Percentiles rank a stretch among this genome's conserved stretches.
These are phyloP conservation scores for Nemoura dubitans DNA, from an alignment of 2,888 invertebrate species.

Conservation along the genomic window DNA sequence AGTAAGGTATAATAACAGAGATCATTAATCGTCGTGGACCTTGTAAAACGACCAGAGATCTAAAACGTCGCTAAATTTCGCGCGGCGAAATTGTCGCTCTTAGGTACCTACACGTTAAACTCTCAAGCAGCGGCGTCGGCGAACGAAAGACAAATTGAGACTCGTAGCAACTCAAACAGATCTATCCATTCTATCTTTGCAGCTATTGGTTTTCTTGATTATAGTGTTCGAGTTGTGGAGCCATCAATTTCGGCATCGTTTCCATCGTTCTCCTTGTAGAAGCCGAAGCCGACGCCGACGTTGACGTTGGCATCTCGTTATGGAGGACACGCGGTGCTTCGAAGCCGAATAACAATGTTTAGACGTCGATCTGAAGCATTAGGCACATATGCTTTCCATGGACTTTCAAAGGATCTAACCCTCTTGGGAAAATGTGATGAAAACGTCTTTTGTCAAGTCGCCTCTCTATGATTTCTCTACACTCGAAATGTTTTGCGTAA, in stretches of 20 bases:
- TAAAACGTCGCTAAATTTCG: neutral
- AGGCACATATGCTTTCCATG: constrained; percentile 1
- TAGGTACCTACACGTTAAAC: neutral
- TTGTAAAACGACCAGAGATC: neutral
- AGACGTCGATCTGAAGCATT: neutral
- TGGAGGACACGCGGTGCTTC: neutral
- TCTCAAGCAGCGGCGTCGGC: neutral
- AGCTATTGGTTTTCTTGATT: constrained; percentile 12
- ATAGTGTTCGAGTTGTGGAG: neutral
- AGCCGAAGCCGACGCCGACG: neutral
- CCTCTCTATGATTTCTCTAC: neutral
- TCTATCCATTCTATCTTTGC: constrained; percentile 12
- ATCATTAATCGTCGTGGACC: neutral
- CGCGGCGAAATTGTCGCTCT: neutral
- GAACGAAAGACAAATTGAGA: neutral
- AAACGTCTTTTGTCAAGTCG: constrained; percentile 7
- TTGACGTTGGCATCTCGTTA: neutral
- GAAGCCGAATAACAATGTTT: neutral
- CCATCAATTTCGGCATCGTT: neutral
- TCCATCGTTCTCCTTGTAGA: neutral
- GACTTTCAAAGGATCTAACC: neutral
- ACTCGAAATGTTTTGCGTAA: constrained; percentile 4
- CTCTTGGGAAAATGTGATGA: constrained; percentile 7
- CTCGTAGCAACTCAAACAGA: neutral
- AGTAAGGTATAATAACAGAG: neutral